phyloP scores from a whole-genome alignment of 2,888 invertebrate species.

The Pandemis corylana region DNA sequence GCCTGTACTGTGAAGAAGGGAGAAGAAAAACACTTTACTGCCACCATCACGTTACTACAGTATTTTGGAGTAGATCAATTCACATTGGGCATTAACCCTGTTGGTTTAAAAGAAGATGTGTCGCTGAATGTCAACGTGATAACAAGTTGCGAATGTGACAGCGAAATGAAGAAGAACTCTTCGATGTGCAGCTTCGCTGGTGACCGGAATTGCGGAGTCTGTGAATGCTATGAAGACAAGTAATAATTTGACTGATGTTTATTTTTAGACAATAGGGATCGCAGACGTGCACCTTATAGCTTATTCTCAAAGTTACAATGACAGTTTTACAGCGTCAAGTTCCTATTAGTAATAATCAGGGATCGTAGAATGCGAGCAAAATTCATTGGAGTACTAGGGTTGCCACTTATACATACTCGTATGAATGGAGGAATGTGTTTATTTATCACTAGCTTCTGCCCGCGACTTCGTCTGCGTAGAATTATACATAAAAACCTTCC shows the following conservation, averaged over 20 bases:
- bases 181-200: conserved; percentile 1
- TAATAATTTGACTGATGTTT: neutral
- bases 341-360: too few relatives aligned
- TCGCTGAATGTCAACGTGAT: conserved; percentile 22
- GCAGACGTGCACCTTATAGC: too few relatives aligned
- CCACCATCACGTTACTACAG: conserved; percentile 5
- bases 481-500: too few relatives aligned
- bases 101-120: conserved; percentile 25
- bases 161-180: neutral
- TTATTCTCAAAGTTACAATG: too few relatives aligned
- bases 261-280: neutral
- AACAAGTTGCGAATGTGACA: conserved; percentile 14
- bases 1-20: conserved; percentile 7
- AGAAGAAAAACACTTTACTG: conserved; percentile 18
- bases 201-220: conserved; percentile 17
- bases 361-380: too few relatives aligned
- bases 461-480: too few relatives aligned
- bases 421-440: too few relatives aligned
- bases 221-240: conserved; percentile 27
- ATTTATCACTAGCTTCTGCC: too few relatives aligned
- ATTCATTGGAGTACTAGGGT: too few relatives aligned
- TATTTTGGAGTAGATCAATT: conserved; percentile 8
- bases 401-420: too few relatives aligned
- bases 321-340: too few relatives aligned
- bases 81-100: conserved; percentile 18